phyloP scores from a whole-genome alignment of 2,888 invertebrate genomes.

The Eustalomyia histrio region DNA sequence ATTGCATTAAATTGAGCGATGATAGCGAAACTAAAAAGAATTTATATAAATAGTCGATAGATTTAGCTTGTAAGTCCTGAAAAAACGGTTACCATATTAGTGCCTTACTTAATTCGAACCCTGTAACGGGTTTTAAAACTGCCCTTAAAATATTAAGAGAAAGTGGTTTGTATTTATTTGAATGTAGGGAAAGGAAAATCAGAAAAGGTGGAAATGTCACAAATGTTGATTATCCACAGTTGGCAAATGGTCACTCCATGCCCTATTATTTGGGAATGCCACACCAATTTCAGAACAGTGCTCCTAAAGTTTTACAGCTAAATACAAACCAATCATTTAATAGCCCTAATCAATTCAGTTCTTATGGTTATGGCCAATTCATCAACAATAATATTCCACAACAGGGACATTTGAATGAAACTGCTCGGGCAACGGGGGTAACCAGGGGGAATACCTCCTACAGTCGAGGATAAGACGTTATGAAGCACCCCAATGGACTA shows the following conservation, averaged over 20 bases:
- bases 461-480: constrained; percentile 41
- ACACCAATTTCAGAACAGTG: constrained; percentile 3
- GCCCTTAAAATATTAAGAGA: constrained; percentile 15
- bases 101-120: constrained; percentile 14
- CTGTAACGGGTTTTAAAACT: constrained; percentile 9
- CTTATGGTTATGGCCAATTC: neutral
- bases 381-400: neutral
- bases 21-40: too few relatives aligned
- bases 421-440: too few relatives aligned
- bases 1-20: too few relatives aligned
- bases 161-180: neutral
- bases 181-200: too few relatives aligned
- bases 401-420: neutral
- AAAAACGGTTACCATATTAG: constrained; percentile 20
- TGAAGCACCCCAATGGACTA: constrained; percentile 29
- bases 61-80: neutral
- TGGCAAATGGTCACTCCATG: neutral
- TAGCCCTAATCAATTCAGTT: neutral
- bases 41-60: neutral
- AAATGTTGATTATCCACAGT: too few relatives aligned
- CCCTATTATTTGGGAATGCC: neutral
- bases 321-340: constrained; percentile 8
- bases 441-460: constrained; percentile 20
- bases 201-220: too few relatives aligned
- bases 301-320: too few relatives aligned